Percentiles rank a stretch among this genome's conserved stretches.
Conservation (phyloP, 1,140 invertebrate genomes). For the Diorhabda sublineata region DNA sequence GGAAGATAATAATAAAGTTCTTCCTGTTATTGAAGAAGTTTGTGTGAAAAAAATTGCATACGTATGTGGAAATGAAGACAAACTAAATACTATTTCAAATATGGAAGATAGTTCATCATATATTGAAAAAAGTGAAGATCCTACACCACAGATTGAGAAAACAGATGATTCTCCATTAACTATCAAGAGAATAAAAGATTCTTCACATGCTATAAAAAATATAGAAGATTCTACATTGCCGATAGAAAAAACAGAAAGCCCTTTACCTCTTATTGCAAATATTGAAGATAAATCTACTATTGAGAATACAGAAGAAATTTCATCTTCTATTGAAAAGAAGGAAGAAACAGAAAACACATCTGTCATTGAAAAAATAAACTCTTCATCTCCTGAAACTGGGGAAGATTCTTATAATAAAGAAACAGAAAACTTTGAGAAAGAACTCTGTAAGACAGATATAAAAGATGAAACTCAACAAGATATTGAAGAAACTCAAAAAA, state of each 20-base stretch:
- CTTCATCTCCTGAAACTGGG: not conserved
- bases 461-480: not conserved
- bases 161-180: not conserved
- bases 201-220: not conserved
- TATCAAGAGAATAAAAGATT: not conserved
- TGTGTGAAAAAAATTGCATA: conserved; percentile 33
- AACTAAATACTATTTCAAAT: not conserved
- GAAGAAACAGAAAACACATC: not conserved
- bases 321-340: not conserved
- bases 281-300: no score
- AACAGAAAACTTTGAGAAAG: not conserved
- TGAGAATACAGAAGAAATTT: not conserved
- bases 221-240: no score
- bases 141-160: not conserved
- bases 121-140: conserved; percentile 4
- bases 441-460: not conserved
- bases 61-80: conserved; percentile 20
- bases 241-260: no score
- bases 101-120: not conserved
- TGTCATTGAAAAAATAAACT: not conserved
- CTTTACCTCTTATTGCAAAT: no score
- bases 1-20: not conserved
- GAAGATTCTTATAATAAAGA: not conserved
- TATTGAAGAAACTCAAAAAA: conserved; percentile 9
- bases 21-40: conserved; percentile 22